Base-by-base conservation (phyloP, 2,113 vertebrate genomes). In the Microtus pennsylvanicus region DNA sequence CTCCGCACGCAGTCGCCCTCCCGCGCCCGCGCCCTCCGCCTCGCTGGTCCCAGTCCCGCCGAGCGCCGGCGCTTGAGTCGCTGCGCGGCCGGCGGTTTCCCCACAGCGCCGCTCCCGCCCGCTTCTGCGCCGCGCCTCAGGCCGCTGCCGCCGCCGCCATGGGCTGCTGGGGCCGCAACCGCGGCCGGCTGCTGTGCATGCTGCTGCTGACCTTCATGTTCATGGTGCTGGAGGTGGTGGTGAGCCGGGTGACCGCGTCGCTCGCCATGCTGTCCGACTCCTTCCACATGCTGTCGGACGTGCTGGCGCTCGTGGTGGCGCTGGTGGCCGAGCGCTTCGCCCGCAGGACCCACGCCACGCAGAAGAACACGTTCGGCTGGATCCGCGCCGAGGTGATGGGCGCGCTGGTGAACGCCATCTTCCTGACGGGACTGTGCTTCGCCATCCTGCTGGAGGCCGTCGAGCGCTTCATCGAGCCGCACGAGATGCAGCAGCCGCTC, bases 331-430 rank as follows among this genome's bases (percentile, higher is more conserved):
- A 99, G 97, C 99, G 99, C n/a, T 99, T 99, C 97, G 99, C 99
- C 28, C 99, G 99, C 98, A 99, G 99, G 96, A 99, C 99, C 87
- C 99, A 99, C 26, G 98, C 99, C 94, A 99, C 99, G 97, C 99
- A 99, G 96, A 99, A 99, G 97, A 99, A 99, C 99, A 99, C 99
- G 33, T 99, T 99, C 97, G 99, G 99, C 38, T 99, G 99, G 99
- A 99, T 99, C 98, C 99, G 99, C 77, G 99, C 99, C 61, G 99
- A 99, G 98, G 99, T 99, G 98, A 99, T 99, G 99, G 99, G 99
- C n/a, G 99, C 99, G 28, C 98, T 99, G 91, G 99, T 99, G 94
- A 99, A 99, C 98, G 99, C 99, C 76, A 99, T 99, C 96, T 99
- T 99, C 98, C 99, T 99, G 95, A 99, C 99, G 87, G 99, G 99